Evolutionary conservation across 2,113 vertebrate genomes (phyloP), one percentile per base, ranked within the genome.

Genomic region (Oncorhynchus masou): DNA sequence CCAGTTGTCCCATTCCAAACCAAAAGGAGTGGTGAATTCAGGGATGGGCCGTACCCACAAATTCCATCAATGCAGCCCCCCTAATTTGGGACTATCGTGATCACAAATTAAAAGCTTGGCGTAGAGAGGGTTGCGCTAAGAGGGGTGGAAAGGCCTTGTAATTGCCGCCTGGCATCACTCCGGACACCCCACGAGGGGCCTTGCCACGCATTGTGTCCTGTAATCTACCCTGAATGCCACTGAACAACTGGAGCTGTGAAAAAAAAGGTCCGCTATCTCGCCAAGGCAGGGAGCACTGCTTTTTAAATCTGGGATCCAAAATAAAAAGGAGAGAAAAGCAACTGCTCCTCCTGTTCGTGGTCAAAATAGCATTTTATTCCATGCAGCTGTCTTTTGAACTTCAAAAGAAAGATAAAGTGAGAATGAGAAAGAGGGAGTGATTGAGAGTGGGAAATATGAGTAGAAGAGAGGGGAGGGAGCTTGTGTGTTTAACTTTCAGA

Each of bases 1-100:
- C 39, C 39, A 45, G 39, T 11, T 45, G 39, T 45, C 39, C 39
- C 39, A 59, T 31, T 31, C 24, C 70, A 31, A 72, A 27, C 69
- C 25, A 51, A 25, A 54, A 71, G 34, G 31, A 83, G 76, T 74
- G 76, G 77, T 85, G 77, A 57, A 71, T 77, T 72, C 78, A 85
- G 89, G 88, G 86, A 86, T 85, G 85, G 84, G 82, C 75, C 34
- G 75, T 78, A 84, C 83, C 81, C 70, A 85, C 89, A 91, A 89
- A 89, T 83, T 88, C 86, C 84, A 86, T 84, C 79, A 78, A 74
- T 83, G 79, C 74, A 34, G 83, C 84, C 86, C 86, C 82, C 80
- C 87, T 85, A 74, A 59, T 39, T 48, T 64, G 70, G 85, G 85
- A 89, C 83, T 84, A 86, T 79, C 81, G 83, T 72, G 29, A 75